These are phyloP conservation scores for Meriones psammophilus DNA, from an alignment of 2,797 vertebrate species.

Conservation along the genomic window DNA sequence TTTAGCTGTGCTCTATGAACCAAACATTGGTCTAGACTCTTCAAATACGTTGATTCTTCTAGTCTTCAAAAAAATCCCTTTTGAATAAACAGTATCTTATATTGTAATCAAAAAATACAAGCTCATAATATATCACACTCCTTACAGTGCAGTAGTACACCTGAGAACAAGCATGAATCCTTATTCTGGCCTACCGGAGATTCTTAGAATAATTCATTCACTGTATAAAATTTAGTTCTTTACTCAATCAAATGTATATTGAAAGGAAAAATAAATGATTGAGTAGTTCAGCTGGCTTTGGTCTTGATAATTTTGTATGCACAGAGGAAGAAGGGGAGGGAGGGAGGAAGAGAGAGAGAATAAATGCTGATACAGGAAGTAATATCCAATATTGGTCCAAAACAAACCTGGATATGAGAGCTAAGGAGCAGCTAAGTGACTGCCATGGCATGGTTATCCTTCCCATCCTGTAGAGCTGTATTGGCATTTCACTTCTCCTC, in stretches of 20 bases:
- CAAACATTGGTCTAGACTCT: neutral
- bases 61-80: neutral
- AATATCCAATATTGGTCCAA: constrained; percentile 47
- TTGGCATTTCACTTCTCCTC: constrained; percentile 69
- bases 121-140: neutral
- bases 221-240: neutral
- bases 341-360: neutral
- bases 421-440: neutral
- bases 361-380: neutral
- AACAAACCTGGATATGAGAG: constrained; percentile 11
- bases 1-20: neutral
- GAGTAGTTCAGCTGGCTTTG: neutral
- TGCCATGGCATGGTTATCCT: constrained; percentile 28
- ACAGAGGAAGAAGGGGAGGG: neutral
- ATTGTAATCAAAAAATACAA: neutral
- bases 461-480: constrained; percentile 47
- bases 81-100: neutral
- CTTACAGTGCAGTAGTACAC: neutral
- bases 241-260: neutral
- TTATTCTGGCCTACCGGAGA: neutral
- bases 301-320: neutral
- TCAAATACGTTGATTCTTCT: neutral
- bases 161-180: neutral
- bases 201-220: neutral
- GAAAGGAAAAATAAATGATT: neutral